Evolutionary conservation across 2,888 invertebrate species (phyloP), one percentile per base, ranked within the genome.

Genomic region (Eupithecia subumbrata): DNA sequence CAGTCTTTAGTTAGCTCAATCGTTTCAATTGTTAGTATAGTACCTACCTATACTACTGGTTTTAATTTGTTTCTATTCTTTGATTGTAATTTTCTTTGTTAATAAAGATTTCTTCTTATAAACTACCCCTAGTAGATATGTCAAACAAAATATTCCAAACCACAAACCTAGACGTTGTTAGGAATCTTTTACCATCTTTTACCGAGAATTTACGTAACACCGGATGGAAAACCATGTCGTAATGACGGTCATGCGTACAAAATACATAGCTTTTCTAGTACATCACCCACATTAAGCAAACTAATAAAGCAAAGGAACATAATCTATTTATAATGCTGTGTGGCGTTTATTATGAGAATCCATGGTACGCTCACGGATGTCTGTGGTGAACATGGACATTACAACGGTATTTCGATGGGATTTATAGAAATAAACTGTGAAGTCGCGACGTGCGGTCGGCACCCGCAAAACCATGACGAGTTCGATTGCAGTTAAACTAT

Each of bases 261-360:
- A 76, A 74, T 70, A 69, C 14, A 52, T 7, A n/a, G 37, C 7
- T 48, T 18, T 48, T 60, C 63, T 74, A 71, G 60, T 60, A 25
- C 60, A 60, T 60, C 22, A 14, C 60, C 22, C 70, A 73, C 72
- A 76, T 69, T 69, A 70, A 68, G 68, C 67, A 73, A 76, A 73
- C 63, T 71, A 72, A 66, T 45, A 72, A 67, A 56, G 73, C 72
- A 70, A 67, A 48, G 74, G 67, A 75, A 76, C 71, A 76, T 76
- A 79, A 79, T 81, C 78, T 82, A 82, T 80, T 79, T 79, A 79
- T 79, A 79, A 78, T 78, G 76, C 63, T 71, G 74, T 40, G 66
- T 71, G 22, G 40, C 43, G 64, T 73, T 75, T 73, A 71, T 76
- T 70, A 71, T 75, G 76, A 75, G 72, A 75, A 70, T 37, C 71